Base-by-base conservation (phyloP, 2,888 invertebrate species). In the Hirtodrosophila histrioides region DNA sequence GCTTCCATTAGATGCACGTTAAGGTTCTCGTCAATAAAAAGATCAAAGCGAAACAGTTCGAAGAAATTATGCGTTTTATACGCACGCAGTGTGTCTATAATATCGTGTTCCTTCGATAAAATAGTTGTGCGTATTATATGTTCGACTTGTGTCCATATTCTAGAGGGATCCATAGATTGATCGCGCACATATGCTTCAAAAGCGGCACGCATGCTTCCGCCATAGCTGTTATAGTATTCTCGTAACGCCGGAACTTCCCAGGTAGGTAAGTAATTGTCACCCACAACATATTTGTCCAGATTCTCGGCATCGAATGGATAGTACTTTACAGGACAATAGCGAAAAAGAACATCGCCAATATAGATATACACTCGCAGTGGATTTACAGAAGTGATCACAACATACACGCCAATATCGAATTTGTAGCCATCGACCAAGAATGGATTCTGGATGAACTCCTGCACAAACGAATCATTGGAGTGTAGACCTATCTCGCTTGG, bases 351-450 rank as follows among this genome's bases (percentile, higher is more conserved):
- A 89, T 99, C 99, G 3, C 96, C 97, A 89, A 95, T 95, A 89
- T 97, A 97, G 86, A 96, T 95, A 89, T 99, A 99, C 1, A 96
- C 94, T 74, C 98, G 93, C 23, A 99, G 92, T 0, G 99, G 99
- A 91, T 97, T 94, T 1, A 99, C 93, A 0, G 98, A 98, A 0
- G 98, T 98, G 17, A 99, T 92, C 0, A 96, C 95, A 0, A 97
- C 96, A 90, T 99, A 99, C 60, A 99, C 94, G 7, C 99, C 99
- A 90, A 99, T 96, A 92, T 99, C 99, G 92, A 99, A 99, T 92
- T 98, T 98, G 91, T 97, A 94, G 1, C 97, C 97, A 90, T 97
- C 97, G 3, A 99, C 95, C 12, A 99, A 92, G 79, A 96, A 94
- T 4, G 99, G 99, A 70, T 95, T 95, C 76, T 95, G 95, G 23